A percentile compares a stretch with the other conserved stretches of the same genome.
Evolutionary conservation across 1,140 invertebrate species (phyloP).

Genomic region (Dreissena rostriformis): DNA sequence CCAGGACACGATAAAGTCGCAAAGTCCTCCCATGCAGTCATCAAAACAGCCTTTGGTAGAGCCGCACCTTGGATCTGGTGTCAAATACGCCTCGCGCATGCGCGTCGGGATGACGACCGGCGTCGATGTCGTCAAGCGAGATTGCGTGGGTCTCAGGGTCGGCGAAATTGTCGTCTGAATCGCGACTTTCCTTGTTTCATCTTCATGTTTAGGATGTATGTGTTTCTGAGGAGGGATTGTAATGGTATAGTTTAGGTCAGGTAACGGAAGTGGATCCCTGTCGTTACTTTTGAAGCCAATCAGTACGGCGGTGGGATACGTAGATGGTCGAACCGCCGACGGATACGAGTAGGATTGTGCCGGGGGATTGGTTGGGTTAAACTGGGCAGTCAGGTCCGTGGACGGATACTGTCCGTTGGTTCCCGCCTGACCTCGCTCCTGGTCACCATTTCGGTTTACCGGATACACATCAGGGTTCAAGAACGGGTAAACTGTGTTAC

Average conservation of each 20-base stretch:
- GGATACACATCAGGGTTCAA: too few species aligned
- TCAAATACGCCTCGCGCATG: background rate
- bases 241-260: background rate
- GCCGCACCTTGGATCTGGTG: constrained; percentile 29
- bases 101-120: background rate
- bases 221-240: too few species aligned
- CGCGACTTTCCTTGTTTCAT: background rate
- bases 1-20: constrained; percentile 51
- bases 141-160: background rate
- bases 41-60: constrained; percentile 52
- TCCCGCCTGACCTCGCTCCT: background rate
- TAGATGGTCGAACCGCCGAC: too few species aligned
- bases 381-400: background rate
- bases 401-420: background rate
- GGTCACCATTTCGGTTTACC: too few species aligned
- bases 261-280: too few species aligned
- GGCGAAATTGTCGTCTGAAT: background rate
- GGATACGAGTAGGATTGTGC: background rate
- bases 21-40: constrained; percentile 34
- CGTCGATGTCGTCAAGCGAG: background rate
- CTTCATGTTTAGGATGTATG: background rate
- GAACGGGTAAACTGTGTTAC: too few species aligned
- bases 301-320: too few species aligned
- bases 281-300: too few species aligned
- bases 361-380: background rate